Conservation (phyloP, 2,113 vertebrate genomes). For the Desmodus rotundus region DNA sequence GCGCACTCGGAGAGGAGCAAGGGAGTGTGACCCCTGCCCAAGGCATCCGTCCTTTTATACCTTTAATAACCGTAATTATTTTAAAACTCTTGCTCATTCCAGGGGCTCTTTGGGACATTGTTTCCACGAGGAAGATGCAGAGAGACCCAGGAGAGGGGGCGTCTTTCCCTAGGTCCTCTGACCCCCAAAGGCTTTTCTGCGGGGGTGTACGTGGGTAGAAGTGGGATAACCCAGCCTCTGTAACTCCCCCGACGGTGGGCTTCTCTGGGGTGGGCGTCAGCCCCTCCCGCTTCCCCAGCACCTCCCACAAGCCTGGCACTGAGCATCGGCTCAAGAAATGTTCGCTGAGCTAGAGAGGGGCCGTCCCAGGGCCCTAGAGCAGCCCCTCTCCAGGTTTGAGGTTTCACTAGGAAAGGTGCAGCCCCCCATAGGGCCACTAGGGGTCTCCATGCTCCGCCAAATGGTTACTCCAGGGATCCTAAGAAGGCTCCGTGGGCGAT, state of each 20-base stretch:
- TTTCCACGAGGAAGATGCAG: background rate
- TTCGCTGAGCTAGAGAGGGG: background rate
- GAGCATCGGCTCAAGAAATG: background rate
- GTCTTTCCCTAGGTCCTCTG: background rate
- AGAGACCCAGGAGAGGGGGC: background rate
- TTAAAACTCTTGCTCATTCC: background rate
- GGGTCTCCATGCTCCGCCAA: constrained; percentile 51
- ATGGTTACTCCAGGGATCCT: background rate
- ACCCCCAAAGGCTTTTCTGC: background rate
- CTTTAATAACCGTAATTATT: background rate
- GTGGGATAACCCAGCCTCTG: background rate
- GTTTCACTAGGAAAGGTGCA: background rate
- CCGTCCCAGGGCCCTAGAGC: too few species aligned
- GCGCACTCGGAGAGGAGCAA: accelerated
- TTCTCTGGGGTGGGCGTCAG: background rate
- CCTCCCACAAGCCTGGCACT: background rate
- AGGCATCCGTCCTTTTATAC: background rate
- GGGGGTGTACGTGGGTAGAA: accelerated
- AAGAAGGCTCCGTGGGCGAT: accelerated
- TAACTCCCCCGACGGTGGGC: background rate
- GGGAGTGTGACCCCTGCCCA: background rate
- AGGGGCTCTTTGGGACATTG: too few species aligned
- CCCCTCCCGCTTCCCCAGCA: background rate
- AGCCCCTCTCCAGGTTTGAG: accelerated
- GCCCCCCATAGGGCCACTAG: background rate